Evolutionary conservation across 2,888 invertebrate genomes (phyloP), one percentile per base, ranked within the genome.

Genomic region (Saturnia japonica): DNA sequence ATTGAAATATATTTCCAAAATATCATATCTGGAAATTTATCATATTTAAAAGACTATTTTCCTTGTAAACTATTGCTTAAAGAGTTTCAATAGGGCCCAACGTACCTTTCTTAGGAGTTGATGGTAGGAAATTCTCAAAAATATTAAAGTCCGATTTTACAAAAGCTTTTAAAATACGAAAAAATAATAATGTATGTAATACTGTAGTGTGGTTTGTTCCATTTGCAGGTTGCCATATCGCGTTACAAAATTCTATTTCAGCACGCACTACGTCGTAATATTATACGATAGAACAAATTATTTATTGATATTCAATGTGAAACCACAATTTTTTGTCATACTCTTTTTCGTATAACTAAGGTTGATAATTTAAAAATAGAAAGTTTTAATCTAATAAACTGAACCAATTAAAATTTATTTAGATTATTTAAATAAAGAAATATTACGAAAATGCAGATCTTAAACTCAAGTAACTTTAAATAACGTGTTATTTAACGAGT

Each of bases 161-260:
- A 19, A 19, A 8, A 12, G 22, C 57, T 25, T 25, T 57, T 4
- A 12, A 25, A 9, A 25, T 25, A 57, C 25, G 25, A 54, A 22
- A 54, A 54, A 25, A 57, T 57, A 57, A 25, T 57, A 57, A 51
- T 51, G 51, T 22, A 22, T 54, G n/a, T 60, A 28, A 28, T 14
- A 28, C n/a, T 19, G 34, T 34, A 40, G 64, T 64, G 40, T 64
- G 64, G 64, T 64, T 64, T 64, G 64, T 40, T 64, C 67, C 6
- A 42, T 25, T 25, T 34, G 22, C 40, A 67, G 51, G 34, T 70
- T 43, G 42, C 42, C 72, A 73, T 57, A 70, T 74, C 69, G 72
- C 71, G 74, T 78, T 78, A 75, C 77, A 76, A 77, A 76, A 75
- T 69, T 73, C 74, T 75, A 76, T 76, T 72, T 72, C 68, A 71